Evolutionary conservation across 2,113 vertebrate genomes (phyloP).

Genomic region (Scomber scombrus): DNA sequence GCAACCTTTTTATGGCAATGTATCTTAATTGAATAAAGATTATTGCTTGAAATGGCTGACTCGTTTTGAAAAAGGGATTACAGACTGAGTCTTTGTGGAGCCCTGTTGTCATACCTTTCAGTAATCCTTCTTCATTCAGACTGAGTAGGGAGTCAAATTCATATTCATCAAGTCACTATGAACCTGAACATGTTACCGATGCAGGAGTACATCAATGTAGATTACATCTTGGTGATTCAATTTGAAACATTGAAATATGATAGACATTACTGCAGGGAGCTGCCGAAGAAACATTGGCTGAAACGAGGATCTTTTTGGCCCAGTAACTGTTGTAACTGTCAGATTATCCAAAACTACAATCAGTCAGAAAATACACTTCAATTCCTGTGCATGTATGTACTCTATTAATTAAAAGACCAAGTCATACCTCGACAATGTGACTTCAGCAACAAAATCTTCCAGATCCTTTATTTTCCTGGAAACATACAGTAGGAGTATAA

Average conservation of each 20-base stretch:
- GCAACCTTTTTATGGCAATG: not conserved
- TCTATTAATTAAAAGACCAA: not conserved
- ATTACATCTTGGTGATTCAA: slow-evolving; percentile 26
- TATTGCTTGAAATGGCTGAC: slow-evolving; percentile 8
- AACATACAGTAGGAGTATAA: not conserved
- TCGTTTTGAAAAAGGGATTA: slow-evolving; percentile 36
- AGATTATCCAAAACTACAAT: not conserved
- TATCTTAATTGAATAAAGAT: slow-evolving; percentile 44
- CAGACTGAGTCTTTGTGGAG: slow-evolving; percentile 33
- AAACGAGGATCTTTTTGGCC: not conserved
- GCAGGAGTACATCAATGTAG: slow-evolving; percentile 15
- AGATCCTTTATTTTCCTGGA: too few relatives aligned
- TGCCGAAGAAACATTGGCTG: not conserved
- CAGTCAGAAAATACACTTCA: not conserved
- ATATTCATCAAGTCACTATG: slow-evolving; percentile 44
- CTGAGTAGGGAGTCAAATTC: slow-evolving; percentile 45
- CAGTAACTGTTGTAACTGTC: not conserved
- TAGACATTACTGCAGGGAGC: not conserved
- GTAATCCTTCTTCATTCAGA: slow-evolving; percentile 54
- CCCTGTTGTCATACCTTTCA: slow-evolving; percentile 21
- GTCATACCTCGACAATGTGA: not conserved
- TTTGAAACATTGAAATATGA: not conserved
- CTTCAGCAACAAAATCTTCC: not conserved
- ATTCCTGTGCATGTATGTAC: not conserved
- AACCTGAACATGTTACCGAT: slow-evolving; percentile 25